These are phyloP conservation scores for Drosophila sordidula DNA, from an alignment of 2,888 invertebrate species.

Conservation along the genomic window DNA sequence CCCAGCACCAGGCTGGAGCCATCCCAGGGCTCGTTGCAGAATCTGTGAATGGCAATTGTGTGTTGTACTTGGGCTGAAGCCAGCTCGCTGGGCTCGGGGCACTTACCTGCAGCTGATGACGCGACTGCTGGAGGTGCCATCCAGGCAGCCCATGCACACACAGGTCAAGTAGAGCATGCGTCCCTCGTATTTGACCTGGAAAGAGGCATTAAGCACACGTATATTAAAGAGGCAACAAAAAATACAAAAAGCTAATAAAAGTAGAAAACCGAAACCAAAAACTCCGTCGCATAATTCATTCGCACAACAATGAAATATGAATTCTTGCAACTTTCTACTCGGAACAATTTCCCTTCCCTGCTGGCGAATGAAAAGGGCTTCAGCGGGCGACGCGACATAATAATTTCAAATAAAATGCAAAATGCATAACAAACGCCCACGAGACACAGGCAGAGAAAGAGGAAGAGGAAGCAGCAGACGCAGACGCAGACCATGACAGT, in stretches of 20 bases:
- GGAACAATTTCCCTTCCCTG: neutral
- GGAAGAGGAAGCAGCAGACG: neutral
- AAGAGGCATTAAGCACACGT: constrained; percentile 6
- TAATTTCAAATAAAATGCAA: constrained; percentile 82
- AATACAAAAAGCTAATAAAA: neutral
- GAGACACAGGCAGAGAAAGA: constrained; percentile 36
- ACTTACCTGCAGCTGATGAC: constrained; percentile 90
- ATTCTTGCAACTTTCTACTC: constrained; percentile 66
- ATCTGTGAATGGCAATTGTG: constrained; percentile 82
- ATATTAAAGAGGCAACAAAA: constrained; percentile 30
- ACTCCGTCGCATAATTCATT: constrained; percentile 68
- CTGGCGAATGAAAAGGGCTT: constrained; percentile 38
- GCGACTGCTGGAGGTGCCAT: constrained; percentile 91
- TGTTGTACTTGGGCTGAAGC: neutral
- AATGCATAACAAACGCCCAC: constrained; percentile 77
- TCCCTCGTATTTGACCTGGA: constrained; percentile 95
- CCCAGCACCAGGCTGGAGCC: constrained; percentile 97
- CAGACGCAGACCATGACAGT: neutral
- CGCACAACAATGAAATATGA: constrained; percentile 72
- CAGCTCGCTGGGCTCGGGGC: neutral
- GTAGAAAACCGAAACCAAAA: neutral
- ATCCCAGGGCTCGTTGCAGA: constrained; percentile 95
- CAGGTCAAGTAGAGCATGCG: constrained; percentile 95
- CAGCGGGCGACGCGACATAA: constrained; percentile 74
- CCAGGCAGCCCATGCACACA: constrained; percentile 97